Conservation (phyloP, 1,140 invertebrate genomes). For the Drosophila pruinosa region DNA sequence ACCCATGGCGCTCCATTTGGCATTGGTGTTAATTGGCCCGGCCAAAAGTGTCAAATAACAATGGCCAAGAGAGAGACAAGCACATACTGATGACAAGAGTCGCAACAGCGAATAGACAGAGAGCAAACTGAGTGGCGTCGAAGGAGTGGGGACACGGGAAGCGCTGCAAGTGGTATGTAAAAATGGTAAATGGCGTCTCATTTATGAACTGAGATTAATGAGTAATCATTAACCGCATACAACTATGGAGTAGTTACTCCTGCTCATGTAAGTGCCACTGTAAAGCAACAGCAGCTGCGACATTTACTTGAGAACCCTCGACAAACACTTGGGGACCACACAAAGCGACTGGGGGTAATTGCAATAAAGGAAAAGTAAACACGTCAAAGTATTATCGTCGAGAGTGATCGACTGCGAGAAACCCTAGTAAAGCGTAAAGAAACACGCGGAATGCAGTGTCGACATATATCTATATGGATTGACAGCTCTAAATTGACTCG, state of each 20-base stretch:
- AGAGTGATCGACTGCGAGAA: background rate
- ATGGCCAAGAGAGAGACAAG: conserved; percentile 20
- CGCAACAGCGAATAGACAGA: background rate
- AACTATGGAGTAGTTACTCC: conserved; percentile 37
- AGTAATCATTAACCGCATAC: conserved; percentile 62
- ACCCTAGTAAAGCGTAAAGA: background rate
- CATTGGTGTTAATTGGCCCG: conserved; percentile 70
- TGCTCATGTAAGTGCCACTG: background rate
- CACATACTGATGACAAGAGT: conserved; percentile 1
- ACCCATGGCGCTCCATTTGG: conserved; percentile 64
- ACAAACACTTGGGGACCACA: conserved; percentile 32
- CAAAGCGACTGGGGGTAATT: conserved; percentile 36
- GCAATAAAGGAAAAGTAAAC: conserved; percentile 23
- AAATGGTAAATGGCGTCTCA: conserved; percentile 62
- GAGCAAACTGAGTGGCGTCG: background rate
- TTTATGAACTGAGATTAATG: conserved; percentile 56
- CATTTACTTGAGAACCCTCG: background rate
- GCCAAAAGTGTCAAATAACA: conserved; percentile 76
- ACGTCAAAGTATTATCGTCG: background rate
- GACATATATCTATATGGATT: too few species aligned
- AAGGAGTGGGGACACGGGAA: conserved; percentile 24
- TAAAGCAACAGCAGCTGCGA: conserved; percentile 2
- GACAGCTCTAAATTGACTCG: too few species aligned
- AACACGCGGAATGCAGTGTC: too few species aligned
- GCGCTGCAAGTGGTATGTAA: conserved; percentile 49